A percentile compares a stretch with the other conserved stretches of the same genome.
phyloP scores from a whole-genome alignment of 1,140 invertebrate species.

The Drosophila takahashii region DNA sequence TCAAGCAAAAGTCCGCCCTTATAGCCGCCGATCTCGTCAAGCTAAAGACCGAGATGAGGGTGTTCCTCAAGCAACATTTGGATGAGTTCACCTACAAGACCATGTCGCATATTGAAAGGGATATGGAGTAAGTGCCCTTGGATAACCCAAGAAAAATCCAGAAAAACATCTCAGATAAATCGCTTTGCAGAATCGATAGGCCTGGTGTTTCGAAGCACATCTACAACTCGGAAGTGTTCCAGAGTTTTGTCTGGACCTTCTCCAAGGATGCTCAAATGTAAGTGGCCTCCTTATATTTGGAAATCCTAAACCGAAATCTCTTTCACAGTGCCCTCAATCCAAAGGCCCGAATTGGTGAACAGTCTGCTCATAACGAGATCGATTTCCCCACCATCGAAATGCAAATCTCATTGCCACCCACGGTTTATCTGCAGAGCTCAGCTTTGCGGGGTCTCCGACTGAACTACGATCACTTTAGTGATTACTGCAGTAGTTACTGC shows the following conservation, averaged over 20 bases:
- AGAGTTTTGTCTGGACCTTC: slow-evolving; percentile 83
- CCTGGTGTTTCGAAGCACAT: slow-evolving; percentile 78
- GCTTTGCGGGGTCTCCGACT: slow-evolving; percentile 87
- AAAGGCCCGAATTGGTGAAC: slow-evolving; percentile 75
- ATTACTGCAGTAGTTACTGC: slow-evolving; percentile 85
- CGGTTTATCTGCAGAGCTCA: slow-evolving; percentile 86
- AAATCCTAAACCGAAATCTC: not conserved
- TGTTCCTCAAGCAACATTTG: slow-evolving; percentile 71
- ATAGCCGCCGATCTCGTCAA: slow-evolving; percentile 61
- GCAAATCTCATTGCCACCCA: slow-evolving; percentile 86
- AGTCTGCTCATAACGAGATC: slow-evolving; percentile 85
- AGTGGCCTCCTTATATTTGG: not conserved
- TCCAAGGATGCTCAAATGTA: slow-evolving; percentile 83
- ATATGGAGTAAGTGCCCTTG: slow-evolving; percentile 73
- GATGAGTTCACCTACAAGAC: slow-evolving; percentile 84
- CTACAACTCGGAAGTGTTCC: slow-evolving; percentile 77
- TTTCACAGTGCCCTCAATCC: slow-evolving; percentile 64
- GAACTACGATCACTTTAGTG: slow-evolving; percentile 87
- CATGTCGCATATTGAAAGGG: slow-evolving; percentile 82
- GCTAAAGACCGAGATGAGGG: slow-evolving; percentile 76
- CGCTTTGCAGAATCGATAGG: slow-evolving; percentile 62
- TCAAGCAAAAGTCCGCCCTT: slow-evolving; percentile 50
- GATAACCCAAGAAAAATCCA: not conserved
- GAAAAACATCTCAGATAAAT: not conserved
- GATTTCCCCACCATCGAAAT: slow-evolving; percentile 87